phyloP scores from a whole-genome alignment of 2,888 invertebrate species.

The Lasius platythorax region DNA sequence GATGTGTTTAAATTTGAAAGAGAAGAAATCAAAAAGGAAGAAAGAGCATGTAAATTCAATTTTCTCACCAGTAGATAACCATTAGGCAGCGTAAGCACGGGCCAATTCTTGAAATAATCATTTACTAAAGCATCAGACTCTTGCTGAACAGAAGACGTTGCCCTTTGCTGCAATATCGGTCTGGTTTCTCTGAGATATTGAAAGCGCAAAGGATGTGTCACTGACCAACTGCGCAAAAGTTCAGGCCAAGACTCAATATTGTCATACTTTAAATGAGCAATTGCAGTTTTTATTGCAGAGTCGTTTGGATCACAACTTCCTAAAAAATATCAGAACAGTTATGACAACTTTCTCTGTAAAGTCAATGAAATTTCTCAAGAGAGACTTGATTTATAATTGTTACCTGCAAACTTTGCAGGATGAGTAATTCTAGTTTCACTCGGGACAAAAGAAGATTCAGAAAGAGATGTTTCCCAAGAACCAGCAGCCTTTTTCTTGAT shows the following conservation, averaged over 20 bases:
- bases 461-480: not conserved
- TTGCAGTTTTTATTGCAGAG: slow-evolving; percentile 21
- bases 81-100: not conserved
- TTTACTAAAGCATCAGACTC: not conserved
- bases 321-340: slow-evolving; percentile 1
- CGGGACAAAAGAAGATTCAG: not conserved
- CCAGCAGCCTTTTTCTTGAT: not conserved
- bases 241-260: slow-evolving; percentile 24
- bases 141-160: not conserved
- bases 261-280: not conserved
- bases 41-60: not conserved
- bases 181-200: slow-evolving; percentile 7
- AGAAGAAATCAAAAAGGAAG: not conserved
- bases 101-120: slow-evolving; percentile 14
- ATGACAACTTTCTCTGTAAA: not conserved
- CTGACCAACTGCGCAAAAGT: slow-evolving; percentile 19
- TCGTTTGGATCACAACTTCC: slow-evolving; percentile 19
- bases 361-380: not conserved
- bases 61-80: slow-evolving; percentile 2
- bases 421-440: not conserved
- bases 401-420: slow-evolving; percentile 11
- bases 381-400: not conserved
- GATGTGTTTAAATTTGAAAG: not conserved
- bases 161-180: not conserved
- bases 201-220: slow-evolving; percentile 22